Evolutionary conservation across 2,888 invertebrate species (phyloP), one percentile per base, ranked within the genome.

Genomic region (Anarsia innoxiella): DNA sequence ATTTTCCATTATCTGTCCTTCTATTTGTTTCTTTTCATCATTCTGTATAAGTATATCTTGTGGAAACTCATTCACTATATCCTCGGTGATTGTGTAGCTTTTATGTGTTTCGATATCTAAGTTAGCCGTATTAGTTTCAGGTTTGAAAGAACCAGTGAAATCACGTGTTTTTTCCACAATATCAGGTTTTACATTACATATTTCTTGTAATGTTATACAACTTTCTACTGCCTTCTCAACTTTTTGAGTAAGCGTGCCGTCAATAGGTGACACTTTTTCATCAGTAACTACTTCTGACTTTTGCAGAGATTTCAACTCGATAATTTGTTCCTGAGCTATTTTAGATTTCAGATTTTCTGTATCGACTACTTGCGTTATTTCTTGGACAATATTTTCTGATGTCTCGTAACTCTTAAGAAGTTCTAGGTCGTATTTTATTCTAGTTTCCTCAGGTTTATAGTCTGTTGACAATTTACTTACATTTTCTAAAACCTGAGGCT

Each of bases 21-120:
- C 64, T 0, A 86, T 78, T 30, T 61, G 65, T 58, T 83, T 83
- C 29, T 59, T 51, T 32, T 63, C 56, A n/a, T 79, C 75, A 45
- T 65, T 66, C 14, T 67, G 49, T 4, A 66, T 58, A 37, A 48
- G 48, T 14, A 88, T 75, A 38, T 67, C 45, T 30, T 70, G 69
- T 50, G 86, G 74, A 42, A 70, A 70, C 51, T 88, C 88, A 2
- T 82, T 79, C 14, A 57, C 37, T 11, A 68, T 28, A 38, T 68
- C 65, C 60, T 80, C 72, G 12, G 53, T 52, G 6, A 72, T 61
- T 15, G 52, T 52, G 42, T 60, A 76, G 27, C 64, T 68, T 46
- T 66, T 65, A 40, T 65, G 56, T 9, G 67, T 51, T 56, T 71
- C 66, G 26, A 79, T 25, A 34, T 68, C 66, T 23, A 64, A 12